Evolutionary conservation across 2,888 invertebrate genomes (phyloP).

Genomic region (Neuroscelio doddi): DNA sequence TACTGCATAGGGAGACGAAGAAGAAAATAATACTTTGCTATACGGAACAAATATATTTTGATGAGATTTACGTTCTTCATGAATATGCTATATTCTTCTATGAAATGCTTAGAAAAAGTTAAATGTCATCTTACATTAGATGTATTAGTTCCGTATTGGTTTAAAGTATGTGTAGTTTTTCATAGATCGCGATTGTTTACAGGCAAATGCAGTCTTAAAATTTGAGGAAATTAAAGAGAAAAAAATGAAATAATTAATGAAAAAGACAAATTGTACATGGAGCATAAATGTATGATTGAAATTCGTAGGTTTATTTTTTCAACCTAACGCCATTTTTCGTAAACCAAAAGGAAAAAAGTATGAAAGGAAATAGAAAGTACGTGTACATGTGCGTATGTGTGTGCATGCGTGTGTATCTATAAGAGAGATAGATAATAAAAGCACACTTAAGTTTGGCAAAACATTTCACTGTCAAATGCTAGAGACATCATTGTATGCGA

Average conservation of each 20-base stretch:
- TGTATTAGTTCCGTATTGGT: background rate
- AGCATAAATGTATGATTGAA: background rate
- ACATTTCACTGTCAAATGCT: constrained; percentile 1
- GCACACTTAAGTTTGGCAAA: background rate
- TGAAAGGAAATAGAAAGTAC: background rate
- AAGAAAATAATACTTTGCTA: too few relatives aligned
- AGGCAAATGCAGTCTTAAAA: constrained; percentile 15
- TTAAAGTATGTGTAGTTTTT: background rate
- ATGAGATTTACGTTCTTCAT: too few relatives aligned
- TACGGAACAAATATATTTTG: too few relatives aligned
- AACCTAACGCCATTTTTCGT: constrained; percentile 12
- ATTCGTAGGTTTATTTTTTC: constrained; percentile 23
- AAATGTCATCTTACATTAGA: background rate
- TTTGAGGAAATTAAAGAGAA: background rate
- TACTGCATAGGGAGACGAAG: too few relatives aligned
- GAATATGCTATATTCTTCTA: too few relatives aligned
- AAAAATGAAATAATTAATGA: background rate
- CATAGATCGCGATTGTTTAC: constrained; percentile 11
- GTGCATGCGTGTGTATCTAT: too few relatives aligned
- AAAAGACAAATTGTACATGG: constrained; percentile 44
- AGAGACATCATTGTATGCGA: constrained; percentile 4
- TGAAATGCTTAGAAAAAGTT: too few relatives aligned
- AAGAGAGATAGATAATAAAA: background rate
- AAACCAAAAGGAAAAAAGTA: background rate
- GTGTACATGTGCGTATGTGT: background rate